phyloP scores from a whole-genome alignment of 2,888 invertebrate genomes.

The Dicyrtomina minuta region DNA sequence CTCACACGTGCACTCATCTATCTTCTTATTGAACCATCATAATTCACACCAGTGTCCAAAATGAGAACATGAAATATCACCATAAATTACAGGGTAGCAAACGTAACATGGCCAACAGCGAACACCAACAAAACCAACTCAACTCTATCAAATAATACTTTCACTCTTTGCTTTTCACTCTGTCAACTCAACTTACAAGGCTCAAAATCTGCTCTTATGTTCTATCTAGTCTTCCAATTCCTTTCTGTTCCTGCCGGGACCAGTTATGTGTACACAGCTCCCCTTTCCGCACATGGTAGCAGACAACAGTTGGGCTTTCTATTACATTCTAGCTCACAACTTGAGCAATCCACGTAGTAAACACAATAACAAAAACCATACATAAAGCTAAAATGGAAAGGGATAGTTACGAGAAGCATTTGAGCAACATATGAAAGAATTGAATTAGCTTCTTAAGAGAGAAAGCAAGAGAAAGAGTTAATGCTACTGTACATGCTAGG shows the following conservation, averaged over 20 bases:
- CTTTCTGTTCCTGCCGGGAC: no score
- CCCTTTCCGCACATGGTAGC: no score
- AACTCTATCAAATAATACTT: background rate
- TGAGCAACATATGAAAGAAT: background rate
- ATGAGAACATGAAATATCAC: constrained; percentile 27
- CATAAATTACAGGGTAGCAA: constrained; percentile 26
- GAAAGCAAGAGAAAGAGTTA: no score
- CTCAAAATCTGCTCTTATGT: no score
- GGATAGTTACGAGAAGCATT: background rate
- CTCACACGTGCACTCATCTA: constrained; percentile 31
- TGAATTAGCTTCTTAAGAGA: no score
- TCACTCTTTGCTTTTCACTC: constrained; percentile 1
- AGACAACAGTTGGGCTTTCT: no score
- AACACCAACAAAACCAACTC: background rate
- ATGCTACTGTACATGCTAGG: no score
- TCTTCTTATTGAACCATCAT: constrained; percentile 33
- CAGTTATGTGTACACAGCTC: no score
- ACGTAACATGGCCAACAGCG: background rate
- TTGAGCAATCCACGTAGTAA: no score
- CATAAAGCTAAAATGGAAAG: background rate
- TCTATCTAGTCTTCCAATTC: no score
- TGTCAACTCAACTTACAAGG: background rate
- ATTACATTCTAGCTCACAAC: no score
- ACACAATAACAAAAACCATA: no score
- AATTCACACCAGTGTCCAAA: constrained; percentile 31